Conservation (phyloP, 2,888 invertebrate genomes). For the Cataglyphis livida region DNA sequence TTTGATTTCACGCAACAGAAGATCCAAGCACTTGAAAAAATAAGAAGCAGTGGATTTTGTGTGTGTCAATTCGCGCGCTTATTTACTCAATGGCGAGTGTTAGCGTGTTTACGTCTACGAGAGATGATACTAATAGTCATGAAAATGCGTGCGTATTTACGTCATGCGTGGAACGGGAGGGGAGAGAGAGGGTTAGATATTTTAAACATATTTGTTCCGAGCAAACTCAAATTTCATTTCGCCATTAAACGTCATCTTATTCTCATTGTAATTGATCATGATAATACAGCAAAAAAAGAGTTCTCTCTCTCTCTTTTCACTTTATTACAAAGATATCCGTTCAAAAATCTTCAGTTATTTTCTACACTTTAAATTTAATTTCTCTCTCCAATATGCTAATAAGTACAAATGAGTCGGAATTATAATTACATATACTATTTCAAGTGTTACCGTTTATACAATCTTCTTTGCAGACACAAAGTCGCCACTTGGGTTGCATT, state of each 20-base stretch:
- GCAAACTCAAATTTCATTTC: neutral
- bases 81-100: slow-evolving; percentile 42
- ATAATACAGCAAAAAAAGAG: neutral
- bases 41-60: slow-evolving; percentile 53
- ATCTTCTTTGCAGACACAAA: neutral
- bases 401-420: slow-evolving; percentile 29
- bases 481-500: neutral
- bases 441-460: slow-evolving; percentile 7
- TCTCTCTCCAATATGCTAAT: neutral
- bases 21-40: slow-evolving; percentile 59
- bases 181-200: neutral
- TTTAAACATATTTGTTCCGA: neutral
- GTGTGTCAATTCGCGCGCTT: slow-evolving; percentile 41
- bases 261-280: neutral
- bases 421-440: slow-evolving; percentile 15
- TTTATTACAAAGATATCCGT: slow-evolving; percentile 9
- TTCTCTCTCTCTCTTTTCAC: neutral
- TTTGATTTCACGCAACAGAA: neutral
- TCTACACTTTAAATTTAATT: neutral
- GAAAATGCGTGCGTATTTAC: neutral
- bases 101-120: slow-evolving; percentile 43
- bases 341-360: slow-evolving; percentile 1
- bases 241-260: slow-evolving; percentile 15
- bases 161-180: neutral
- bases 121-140: neutral